Percentiles rank a stretch among this genome's conserved stretches.
phyloP scores from a whole-genome alignment of 2,888 invertebrate genomes.

The Ceraclea dissimilis region DNA sequence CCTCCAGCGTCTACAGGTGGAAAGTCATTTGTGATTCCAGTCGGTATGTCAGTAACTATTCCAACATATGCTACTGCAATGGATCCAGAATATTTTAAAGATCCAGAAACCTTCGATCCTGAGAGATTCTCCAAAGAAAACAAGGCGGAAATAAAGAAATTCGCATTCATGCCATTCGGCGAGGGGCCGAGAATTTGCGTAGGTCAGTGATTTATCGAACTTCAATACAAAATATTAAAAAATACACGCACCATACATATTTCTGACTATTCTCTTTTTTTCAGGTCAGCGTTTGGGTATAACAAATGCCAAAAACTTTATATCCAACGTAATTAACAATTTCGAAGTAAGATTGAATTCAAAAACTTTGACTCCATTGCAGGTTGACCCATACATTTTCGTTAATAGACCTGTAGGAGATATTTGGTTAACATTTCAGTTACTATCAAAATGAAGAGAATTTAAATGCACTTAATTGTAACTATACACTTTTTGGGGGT shows the following conservation, averaged over 20 bases:
- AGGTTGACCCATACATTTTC: constrained; percentile 5
- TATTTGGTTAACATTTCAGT: constrained; percentile 9
- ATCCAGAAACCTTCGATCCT: constrained; percentile 47
- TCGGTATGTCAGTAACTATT: constrained; percentile 31
- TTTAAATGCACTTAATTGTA: no score
- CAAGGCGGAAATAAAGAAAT: constrained; percentile 28
- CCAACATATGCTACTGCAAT: constrained; percentile 38
- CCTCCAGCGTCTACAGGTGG: constrained; percentile 9
- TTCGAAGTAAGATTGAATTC: constrained; percentile 10
- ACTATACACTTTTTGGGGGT: no score
- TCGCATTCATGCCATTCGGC: constrained; percentile 36
- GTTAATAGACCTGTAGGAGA: constrained; percentile 2
- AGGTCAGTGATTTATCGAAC: constrained; percentile 31
- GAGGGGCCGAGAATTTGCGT: constrained; percentile 36
- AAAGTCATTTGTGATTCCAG: constrained; percentile 14
- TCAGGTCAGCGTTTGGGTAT: constrained; percentile 10
- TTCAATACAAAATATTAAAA: no score
- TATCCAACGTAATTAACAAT: constrained; percentile 4
- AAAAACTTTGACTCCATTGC: constrained; percentile 11
- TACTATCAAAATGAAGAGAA: not conserved
- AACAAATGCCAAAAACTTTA: constrained; percentile 2
- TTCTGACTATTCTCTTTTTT: no score
- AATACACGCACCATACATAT: no score
- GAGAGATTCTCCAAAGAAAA: constrained; percentile 39
- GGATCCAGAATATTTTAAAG: constrained; percentile 40